Conservation (phyloP, 2,888 invertebrate species). For the Dexiosoma caninum region DNA sequence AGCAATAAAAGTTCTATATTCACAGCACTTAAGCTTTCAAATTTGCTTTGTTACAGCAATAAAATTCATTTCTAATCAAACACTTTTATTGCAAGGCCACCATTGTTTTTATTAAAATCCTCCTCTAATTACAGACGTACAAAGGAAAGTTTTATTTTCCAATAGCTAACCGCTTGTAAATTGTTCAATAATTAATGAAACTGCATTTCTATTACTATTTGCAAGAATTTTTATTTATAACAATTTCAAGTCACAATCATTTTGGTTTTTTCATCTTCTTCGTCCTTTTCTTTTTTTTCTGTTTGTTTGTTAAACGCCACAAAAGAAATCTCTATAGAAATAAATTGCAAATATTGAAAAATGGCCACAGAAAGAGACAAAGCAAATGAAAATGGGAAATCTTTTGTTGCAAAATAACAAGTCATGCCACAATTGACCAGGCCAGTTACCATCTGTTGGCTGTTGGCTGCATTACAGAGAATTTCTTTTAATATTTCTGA, state of each 20-base stretch:
- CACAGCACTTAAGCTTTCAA: too few species aligned
- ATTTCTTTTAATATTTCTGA: neutral
- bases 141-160: too few species aligned
- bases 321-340: neutral
- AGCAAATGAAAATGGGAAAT: neutral
- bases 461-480: constrained; percentile 14
- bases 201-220: neutral
- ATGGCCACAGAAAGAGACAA: neutral
- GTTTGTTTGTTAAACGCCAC: neutral
- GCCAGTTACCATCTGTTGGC: constrained; percentile 12
- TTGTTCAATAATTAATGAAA: neutral
- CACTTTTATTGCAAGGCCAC: too few species aligned
- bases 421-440: constrained; percentile 31
- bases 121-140: too few species aligned
- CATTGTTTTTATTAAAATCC: too few species aligned
- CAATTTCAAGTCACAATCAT: constrained; percentile 1
- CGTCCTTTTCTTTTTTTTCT: too few species aligned
- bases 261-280: too few species aligned
- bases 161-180: too few species aligned
- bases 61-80: too few species aligned
- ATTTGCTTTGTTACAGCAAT: too few species aligned
- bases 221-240: neutral
- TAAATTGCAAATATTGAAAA: constrained; percentile 22
- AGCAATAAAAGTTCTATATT: too few species aligned
- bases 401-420: constrained; percentile 22